Conservation (phyloP, 2,888 invertebrate genomes). For the Lutraria lutraria region DNA sequence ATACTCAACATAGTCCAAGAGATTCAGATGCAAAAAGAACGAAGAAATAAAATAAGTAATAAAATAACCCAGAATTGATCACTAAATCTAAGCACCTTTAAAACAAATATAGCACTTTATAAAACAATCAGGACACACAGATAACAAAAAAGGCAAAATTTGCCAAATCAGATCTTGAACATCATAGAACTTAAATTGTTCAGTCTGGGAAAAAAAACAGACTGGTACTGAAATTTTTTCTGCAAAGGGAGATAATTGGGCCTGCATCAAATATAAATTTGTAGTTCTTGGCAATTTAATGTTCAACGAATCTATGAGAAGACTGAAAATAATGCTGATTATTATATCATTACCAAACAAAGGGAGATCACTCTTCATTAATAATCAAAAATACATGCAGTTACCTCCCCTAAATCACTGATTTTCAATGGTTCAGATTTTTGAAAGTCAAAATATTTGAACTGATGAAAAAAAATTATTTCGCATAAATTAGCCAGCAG, state of each 20-base stretch:
- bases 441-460: too few relatives aligned
- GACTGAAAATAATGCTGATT: background rate
- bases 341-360: background rate
- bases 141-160: background rate
- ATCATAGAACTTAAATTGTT: background rate
- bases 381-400: background rate
- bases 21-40: too few relatives aligned
- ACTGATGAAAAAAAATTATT: too few relatives aligned
- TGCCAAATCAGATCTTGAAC: background rate
- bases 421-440: too few relatives aligned
- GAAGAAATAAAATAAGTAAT: too few relatives aligned
- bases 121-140: background rate
- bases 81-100: background rate
- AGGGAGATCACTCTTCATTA: background rate
- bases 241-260: background rate
- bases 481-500: too few relatives aligned
- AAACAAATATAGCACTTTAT: background rate
- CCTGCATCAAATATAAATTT: background rate
- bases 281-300: background rate
- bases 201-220: background rate
- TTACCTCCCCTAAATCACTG: background rate
- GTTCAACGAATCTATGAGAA: background rate
- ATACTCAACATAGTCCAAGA: too few relatives aligned
- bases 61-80: background rate
- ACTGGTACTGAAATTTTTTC: background rate